Conservation (phyloP, 2,797 vertebrate genomes). For the Lepilemur septentrionalis region DNA sequence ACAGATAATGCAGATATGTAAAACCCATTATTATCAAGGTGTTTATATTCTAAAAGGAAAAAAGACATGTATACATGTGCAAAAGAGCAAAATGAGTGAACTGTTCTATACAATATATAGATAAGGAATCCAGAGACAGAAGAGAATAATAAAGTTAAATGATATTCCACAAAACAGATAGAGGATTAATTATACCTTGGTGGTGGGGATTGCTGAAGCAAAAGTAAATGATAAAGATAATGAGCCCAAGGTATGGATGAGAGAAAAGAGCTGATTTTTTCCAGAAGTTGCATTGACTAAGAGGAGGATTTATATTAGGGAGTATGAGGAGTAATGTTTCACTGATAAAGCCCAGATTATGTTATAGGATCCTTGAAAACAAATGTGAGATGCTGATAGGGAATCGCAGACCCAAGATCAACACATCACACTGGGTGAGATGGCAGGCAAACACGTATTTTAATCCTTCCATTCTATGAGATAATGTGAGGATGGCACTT, state of each 20-base stretch:
- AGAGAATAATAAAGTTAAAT: neutral
- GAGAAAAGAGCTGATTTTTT: neutral
- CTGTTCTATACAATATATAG: neutral
- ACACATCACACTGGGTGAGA: neutral
- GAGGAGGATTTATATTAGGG: neutral
- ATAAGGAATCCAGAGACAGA: neutral
- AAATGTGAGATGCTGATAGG: neutral
- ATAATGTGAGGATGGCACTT: neutral
- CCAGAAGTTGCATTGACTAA: neutral
- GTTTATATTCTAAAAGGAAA: neutral
- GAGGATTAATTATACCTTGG: neutral
- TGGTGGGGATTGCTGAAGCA: neutral
- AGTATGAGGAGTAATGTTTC: neutral
- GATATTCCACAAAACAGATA: neutral
- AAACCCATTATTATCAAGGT: neutral
- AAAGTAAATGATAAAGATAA: neutral
- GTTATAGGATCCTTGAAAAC: neutral
- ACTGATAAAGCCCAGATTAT: neutral
- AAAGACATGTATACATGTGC: neutral
- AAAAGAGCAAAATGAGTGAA: neutral
- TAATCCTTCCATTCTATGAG: neutral
- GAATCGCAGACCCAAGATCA: neutral
- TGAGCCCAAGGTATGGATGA: neutral
- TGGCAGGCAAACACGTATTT: neutral
- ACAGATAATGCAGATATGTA: neutral